Evolutionary conservation across 2,797 vertebrate genomes (phyloP), one percentile per base, ranked within the genome.

Genomic region (Clarias fuscus): DNA sequence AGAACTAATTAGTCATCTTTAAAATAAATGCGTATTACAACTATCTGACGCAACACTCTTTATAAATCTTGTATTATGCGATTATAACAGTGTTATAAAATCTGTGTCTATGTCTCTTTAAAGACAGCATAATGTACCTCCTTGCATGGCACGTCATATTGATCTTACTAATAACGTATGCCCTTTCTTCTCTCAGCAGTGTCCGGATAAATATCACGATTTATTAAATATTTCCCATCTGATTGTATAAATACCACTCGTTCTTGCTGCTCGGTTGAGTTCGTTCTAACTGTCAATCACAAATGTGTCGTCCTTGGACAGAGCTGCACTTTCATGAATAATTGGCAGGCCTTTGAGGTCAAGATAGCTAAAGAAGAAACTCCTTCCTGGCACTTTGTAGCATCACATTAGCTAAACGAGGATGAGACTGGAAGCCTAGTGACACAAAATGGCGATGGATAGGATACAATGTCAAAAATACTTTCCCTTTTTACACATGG

Each of bases 341-440:
- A 91, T 86, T 93, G 93, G 91, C 91, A 92, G 85, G 88, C 91
- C 93, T 94, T 92, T 75, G 91, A 93, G 89, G 90, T 91, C 90
- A 80, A 88, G 76, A 85, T 82, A 86, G 70, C 85, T 68, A 86
- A 91, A 93, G 90, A 83, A 91, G 94, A 90, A 93, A 88, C 91
- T 94, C 92, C 90, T 93, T 92, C 82, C 53, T 94, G 94, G 91
- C 88, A 88, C 92, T 96, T 95, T 93, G 93, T 90, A 92, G 93
- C 96, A 95, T 95, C 90, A 90, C 93, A 93, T 97, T 96, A 96
- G 94, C 92, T 93, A 97, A 97, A 97, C 96, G 96, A 97, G 96
- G 94, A 96, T 93, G 94, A 92, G 96, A 97, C 95, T 96, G 95
- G 95, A 95, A 93, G 94, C 92, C 94, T 94, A 95, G 94, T 95